Base-by-base conservation (phyloP, 2,113 vertebrate species). In the Dunckerocampus dactyliophorus region DNA sequence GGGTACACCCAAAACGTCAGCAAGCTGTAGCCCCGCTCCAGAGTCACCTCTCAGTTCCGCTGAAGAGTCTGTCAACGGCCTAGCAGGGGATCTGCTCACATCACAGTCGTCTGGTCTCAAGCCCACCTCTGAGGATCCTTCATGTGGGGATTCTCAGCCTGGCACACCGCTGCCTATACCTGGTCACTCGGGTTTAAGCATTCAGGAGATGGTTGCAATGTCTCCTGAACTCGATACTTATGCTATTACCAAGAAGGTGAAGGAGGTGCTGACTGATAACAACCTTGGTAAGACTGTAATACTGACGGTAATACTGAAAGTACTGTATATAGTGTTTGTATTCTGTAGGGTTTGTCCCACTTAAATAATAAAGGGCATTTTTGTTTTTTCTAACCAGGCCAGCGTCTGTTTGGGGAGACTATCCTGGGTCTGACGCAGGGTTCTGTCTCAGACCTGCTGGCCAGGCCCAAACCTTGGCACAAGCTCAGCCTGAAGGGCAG, bases 371-470 rank as follows among this genome's bases (percentile, higher is more conserved):
- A 73, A 28, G 4, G 1, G 56, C 51, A 52, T 3, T 52, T 55
- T 37, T 59, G 57, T 21, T 22, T 50, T 51, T 52, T 37, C 43
- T 64, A 53, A 71, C 59, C 83, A 99, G 96, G 96, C 87, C 96
- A 99, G 88, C 95, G 96, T 76, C 87, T 99, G 79, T 99, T 99
- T 84, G 96, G 96, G 71, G 96, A 99, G 90, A 95, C 92, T 72
- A 96, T 99, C 88, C 90, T 99, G 22, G 96, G 96, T 72, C 92
- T 99, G 69, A 98, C 96, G 62, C 96, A 99, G 81, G 96, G 96
- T 88, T 98, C 96, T 5, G 96, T 99, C 83, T 99, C 96, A 31
- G 96, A 99, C 89, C 95, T 99, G 63, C 92, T 99, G 75, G 95
- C 96, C 71, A 93, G 93, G 62, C 96, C 96, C 1, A 99, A 99